These are phyloP conservation scores for Gryon sp. DNA, from an alignment of 1,140 invertebrate species.

Conservation along the genomic window DNA sequence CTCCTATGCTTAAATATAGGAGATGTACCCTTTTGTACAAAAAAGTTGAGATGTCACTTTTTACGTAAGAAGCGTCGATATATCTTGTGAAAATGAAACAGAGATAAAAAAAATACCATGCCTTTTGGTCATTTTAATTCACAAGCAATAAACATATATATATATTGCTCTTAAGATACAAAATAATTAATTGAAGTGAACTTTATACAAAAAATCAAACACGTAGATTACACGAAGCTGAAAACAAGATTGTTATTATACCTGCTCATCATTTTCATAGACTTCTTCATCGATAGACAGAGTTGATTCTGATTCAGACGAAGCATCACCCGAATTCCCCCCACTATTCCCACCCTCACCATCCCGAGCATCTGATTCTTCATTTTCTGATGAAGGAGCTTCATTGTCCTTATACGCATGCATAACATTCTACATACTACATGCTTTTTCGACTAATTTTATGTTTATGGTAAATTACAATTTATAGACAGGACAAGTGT, in stretches of 20 bases:
- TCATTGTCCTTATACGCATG: conserved; percentile 79
- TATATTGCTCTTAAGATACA: too few species aligned
- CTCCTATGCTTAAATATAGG: too few species aligned
- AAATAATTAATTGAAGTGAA: not conserved
- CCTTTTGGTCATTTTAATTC: too few species aligned
- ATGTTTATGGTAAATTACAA: conserved; percentile 47
- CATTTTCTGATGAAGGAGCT: conserved; percentile 73
- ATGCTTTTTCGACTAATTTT: conserved; percentile 66
- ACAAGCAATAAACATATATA: too few species aligned
- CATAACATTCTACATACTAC: conserved; percentile 77
- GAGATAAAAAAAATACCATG: too few species aligned
- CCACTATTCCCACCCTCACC: conserved; percentile 73
- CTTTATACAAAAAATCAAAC: not conserved
- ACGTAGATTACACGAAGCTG: conserved; percentile 13
- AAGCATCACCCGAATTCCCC: conserved; percentile 72
- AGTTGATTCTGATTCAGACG: conserved; percentile 72
- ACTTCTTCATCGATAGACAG: conserved; percentile 73
- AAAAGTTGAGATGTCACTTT: too few species aligned
- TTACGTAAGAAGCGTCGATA: too few species aligned
- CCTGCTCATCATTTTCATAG: conserved; percentile 77
- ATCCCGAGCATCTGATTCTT: conserved; percentile 74
- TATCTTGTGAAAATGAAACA: too few species aligned
- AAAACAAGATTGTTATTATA: conserved; percentile 63
- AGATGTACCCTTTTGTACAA: too few species aligned
- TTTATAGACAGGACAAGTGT: conserved; percentile 19